Percentiles rank a stretch among this genome's conserved stretches.
phyloP scores from a whole-genome alignment of 37 sponge, comb jelly and placozoan species.

The Hormiphora californensis region DNA sequence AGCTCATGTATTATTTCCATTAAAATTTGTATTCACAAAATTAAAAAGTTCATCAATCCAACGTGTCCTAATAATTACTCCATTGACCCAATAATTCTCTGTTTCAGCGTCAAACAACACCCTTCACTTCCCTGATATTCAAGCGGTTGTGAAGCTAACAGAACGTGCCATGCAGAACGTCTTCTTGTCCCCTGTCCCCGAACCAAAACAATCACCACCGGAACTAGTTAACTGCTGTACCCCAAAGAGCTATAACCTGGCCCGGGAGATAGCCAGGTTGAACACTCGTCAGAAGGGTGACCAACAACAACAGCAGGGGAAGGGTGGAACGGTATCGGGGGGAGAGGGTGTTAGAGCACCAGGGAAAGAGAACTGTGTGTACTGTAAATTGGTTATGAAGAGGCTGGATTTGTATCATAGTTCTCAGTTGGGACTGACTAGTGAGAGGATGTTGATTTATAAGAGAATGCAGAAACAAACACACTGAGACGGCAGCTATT shows the following conservation, averaged over 20 bases:
- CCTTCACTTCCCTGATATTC: conserved; percentile 21
- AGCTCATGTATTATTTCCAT: no score
- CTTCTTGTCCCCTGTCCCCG: conserved; percentile 19
- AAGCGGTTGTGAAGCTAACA: conserved; percentile 37
- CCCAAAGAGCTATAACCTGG: not conserved
- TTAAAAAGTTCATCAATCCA: no score
- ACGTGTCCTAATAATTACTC: no score
- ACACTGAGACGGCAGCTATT: not conserved
- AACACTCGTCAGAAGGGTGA: not conserved
- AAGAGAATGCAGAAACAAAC: conserved; percentile 47
- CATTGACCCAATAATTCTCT: no score
- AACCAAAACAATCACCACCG: not conserved
- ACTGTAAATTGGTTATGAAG: conserved; percentile 29
- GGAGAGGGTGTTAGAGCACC: not conserved
- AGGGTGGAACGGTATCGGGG: not conserved
- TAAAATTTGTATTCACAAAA: no score
- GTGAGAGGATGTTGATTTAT: conserved; percentile 43
- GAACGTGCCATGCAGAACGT: conserved; percentile 15
- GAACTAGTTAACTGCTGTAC: not conserved
- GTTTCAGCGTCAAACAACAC: not conserved
- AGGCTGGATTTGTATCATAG: conserved; percentile 1
- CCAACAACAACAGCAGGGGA: not conserved
- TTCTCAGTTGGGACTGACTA: conserved; percentile 43
- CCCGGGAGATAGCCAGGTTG: not conserved
- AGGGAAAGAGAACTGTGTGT: not conserved